phyloP scores from a whole-genome alignment of 2,888 invertebrate genomes.

The Coremacera marginata region DNA sequence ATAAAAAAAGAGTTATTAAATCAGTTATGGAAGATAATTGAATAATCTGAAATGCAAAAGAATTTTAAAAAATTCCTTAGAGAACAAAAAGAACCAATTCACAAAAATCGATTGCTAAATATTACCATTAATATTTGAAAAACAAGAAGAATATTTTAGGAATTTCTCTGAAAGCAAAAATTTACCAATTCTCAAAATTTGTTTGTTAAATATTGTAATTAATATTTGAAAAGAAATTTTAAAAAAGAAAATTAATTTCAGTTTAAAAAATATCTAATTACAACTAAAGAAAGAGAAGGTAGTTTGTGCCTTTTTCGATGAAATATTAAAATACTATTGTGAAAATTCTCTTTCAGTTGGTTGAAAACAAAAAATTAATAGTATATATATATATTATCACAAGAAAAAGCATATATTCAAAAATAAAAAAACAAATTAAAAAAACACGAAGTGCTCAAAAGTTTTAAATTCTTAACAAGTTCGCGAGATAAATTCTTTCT shows the following conservation, averaged over 20 bases:
- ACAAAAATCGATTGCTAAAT: not conserved
- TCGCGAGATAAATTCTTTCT: too few species aligned
- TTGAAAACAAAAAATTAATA: conserved; percentile 10
- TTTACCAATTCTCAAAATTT: not conserved
- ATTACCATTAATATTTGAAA: not conserved
- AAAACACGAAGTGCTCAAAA: conserved; percentile 10
- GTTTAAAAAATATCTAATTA: conserved; percentile 14
- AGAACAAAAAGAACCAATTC: too few species aligned
- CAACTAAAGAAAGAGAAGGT: conserved; percentile 18
- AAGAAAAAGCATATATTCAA: not conserved
- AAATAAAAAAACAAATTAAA: not conserved
- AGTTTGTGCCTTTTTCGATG: conserved; percentile 39
- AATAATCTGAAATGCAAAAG: too few species aligned
- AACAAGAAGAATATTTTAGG: not conserved
- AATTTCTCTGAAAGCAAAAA: not conserved
- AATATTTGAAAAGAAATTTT: not conserved
- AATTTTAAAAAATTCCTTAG: too few species aligned
- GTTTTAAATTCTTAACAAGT: conserved; percentile 1
- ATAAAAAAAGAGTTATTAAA: too few species aligned
- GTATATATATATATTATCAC: not conserved
- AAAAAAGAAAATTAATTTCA: not conserved
- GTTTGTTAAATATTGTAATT: not conserved
- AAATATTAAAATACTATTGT: conserved; percentile 14
- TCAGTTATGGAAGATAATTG: too few species aligned
- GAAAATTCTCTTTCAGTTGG: conserved; percentile 28